Evolutionary conservation across 2,113 vertebrate species (phyloP), one percentile per base, ranked within the genome.

Genomic region (Candoia aspera): DNA sequence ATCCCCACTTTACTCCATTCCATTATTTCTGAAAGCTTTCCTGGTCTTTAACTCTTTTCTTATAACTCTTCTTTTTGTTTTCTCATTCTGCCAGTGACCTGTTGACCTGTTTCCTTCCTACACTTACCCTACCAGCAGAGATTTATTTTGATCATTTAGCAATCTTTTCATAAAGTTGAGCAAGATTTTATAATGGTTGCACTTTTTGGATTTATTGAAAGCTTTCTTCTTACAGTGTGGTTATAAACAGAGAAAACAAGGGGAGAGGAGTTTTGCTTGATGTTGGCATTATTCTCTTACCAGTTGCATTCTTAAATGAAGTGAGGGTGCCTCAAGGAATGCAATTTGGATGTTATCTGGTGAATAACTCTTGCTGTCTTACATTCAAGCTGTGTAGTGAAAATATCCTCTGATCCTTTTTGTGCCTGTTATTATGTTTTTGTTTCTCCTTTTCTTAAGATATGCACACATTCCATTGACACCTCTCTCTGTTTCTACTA

Each of bases 341-440:
- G 64, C n/a, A 33, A 33, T 73, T 73, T 13, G 64, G 13, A 73
- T 33, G 23, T 88, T 26, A 23, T 26, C 21, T 33, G 54, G 6
- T 59, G 57, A 0, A 88, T 93, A 94, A 89, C 0, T 49, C 92
- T 94, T 94, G 94, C 92, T 94, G 95, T 94, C 95, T 94, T 96
- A 94, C 93, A 93, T 96, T 95, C 94, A 33, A 33, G 64, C 64
- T 33, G 64, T 73, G 17, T 17, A 33, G 13, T 73, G 64, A 73
- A 73, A 73, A n/a, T 54, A 68, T 90, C 29, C 6, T 90, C 64
- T 90, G n/a, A 57, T 55, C 37, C 10, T 24, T 54, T 55, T 33
- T 19, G 6, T 24, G 33, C 49, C 8, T 73, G 11, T 33, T 79
- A 37, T 79, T 55, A 17, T 79, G 53, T 2, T 79, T 42, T 55